Evolutionary conservation across 2,113 vertebrate genomes (phyloP).

Genomic region (Nibea albiflora): DNA sequence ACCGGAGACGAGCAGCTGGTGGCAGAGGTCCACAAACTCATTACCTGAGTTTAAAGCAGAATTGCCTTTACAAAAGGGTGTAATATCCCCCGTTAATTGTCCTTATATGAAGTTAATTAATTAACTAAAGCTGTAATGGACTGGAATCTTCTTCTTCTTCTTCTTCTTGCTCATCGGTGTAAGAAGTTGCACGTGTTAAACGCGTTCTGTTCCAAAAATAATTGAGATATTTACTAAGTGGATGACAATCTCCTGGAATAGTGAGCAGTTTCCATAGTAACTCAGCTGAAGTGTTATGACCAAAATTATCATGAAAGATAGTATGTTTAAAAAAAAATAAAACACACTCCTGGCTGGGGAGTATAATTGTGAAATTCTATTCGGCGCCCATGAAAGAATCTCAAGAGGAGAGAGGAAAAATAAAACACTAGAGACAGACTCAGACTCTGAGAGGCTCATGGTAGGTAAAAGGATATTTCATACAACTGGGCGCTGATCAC

Average conservation of each 20-base stretch:
- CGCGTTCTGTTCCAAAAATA: conserved; percentile 15
- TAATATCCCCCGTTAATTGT: conserved; percentile 67
- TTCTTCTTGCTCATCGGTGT: conserved; percentile 39
- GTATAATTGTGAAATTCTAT: conserved; percentile 23
- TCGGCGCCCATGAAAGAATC: conserved; percentile 12
- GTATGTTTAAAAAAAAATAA: background rate
- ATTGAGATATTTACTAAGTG: conserved; percentile 21
- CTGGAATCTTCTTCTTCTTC: conserved; percentile 24
- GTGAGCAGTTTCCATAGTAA: conserved; percentile 52
- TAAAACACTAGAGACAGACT: background rate
- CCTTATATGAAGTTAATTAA: conserved; percentile 56
- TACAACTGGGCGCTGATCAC: conserved; percentile 49
- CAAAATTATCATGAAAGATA: conserved; percentile 29
- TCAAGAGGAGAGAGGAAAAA: background rate
- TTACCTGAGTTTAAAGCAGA: conserved; percentile 63
- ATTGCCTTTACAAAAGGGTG: conserved; percentile 64
- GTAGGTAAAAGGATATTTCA: conserved; percentile 25
- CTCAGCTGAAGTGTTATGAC: conserved; percentile 4
- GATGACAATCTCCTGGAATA: conserved; percentile 28
- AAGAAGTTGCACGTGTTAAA: conserved; percentile 31
- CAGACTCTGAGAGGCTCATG: background rate
- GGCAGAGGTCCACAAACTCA: conserved; percentile 76
- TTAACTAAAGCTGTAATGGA: conserved; percentile 52
- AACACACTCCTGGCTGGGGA: background rate
- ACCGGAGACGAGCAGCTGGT: conserved; percentile 68